A percentile compares a stretch with the other conserved stretches of the same genome.
phyloP scores from a whole-genome alignment of 2,113 vertebrate genomes.

The Siniperca knerii region DNA sequence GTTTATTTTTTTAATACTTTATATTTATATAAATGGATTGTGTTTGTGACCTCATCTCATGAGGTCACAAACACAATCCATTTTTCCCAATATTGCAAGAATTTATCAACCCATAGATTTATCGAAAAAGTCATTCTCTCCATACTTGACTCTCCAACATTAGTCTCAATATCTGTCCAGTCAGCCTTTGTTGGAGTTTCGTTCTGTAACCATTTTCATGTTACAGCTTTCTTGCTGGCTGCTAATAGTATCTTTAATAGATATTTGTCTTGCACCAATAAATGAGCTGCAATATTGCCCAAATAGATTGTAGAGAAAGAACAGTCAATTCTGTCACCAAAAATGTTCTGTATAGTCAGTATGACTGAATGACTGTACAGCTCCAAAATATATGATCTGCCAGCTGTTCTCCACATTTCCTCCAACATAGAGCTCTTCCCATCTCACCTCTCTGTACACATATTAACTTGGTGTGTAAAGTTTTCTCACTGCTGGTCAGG shows the following conservation, averaged over 20 bases:
- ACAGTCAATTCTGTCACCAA: neutral
- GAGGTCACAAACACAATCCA: neutral
- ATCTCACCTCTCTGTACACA: neutral
- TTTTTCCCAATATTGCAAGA: neutral
- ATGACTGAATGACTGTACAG: neutral
- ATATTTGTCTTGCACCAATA: neutral
- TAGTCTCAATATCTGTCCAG: neutral
- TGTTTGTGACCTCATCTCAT: too few species aligned
- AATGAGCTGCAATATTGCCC: neutral
- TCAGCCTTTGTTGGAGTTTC: neutral
- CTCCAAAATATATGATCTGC: neutral
- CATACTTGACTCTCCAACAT: neutral
- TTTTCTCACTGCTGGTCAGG: neutral
- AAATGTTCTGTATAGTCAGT: neutral
- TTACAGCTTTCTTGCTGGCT: neutral
- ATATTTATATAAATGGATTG: too few species aligned
- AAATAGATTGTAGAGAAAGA: neutral
- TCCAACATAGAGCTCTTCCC: neutral
- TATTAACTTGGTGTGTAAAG: neutral
- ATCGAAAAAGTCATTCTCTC: neutral
- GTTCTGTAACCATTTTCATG: neutral
- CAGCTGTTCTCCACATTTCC: neutral
- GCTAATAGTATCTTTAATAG: neutral
- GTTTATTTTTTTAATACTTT: too few species aligned
- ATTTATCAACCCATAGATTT: neutral